phyloP scores from a whole-genome alignment of 2,797 vertebrate genomes.

The Spheniscus humboldti region DNA sequence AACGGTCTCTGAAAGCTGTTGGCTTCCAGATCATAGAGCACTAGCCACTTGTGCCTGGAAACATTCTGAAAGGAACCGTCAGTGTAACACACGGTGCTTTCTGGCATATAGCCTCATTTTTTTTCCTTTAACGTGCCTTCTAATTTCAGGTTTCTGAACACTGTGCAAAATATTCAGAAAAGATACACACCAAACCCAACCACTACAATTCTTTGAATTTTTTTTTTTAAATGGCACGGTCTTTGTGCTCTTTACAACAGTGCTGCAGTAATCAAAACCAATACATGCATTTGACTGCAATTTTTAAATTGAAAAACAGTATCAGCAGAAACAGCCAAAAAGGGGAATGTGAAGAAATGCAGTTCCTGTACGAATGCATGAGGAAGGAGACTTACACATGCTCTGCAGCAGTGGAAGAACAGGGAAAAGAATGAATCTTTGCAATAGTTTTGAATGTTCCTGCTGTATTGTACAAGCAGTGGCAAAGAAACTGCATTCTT shows the following conservation, averaged over 20 bases:
- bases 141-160: neutral
- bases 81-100: neutral
- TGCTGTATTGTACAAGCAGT: neutral
- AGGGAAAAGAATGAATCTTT: neutral
- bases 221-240: neutral
- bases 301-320: neutral
- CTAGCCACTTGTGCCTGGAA: neutral
- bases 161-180: neutral
- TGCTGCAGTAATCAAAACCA: neutral
- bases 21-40: neutral
- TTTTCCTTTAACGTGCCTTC: neutral
- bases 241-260: neutral
- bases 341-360: neutral
- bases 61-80: neutral
- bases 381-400: neutral
- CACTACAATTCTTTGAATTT: neutral
- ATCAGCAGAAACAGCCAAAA: neutral
- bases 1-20: neutral
- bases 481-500: slow-evolving; percentile 34
- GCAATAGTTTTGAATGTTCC: neutral
- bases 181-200: neutral
- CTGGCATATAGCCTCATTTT: neutral
- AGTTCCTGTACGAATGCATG: rapidly evolving
- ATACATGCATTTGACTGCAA: neutral
- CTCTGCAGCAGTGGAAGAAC: neutral